Percentiles rank a stretch among this genome's conserved stretches.
phyloP scores from a whole-genome alignment of 2,797 vertebrate species.

The Telmatherina bonti region DNA sequence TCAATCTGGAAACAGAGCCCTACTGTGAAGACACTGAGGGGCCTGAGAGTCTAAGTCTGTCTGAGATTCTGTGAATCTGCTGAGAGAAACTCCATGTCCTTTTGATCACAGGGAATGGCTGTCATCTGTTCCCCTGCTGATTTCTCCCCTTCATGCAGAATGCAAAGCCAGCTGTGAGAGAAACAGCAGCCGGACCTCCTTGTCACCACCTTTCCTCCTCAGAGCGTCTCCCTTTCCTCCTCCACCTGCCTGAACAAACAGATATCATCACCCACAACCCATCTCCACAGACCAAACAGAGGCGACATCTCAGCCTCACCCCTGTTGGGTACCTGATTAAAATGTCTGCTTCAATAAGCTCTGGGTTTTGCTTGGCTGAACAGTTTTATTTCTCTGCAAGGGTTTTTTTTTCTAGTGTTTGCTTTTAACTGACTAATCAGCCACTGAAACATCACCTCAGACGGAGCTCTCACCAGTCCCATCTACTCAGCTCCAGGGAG shows the following conservation, averaged over 20 bases:
- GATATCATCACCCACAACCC: slow-evolving; percentile 39
- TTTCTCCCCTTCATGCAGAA: slow-evolving; percentile 62
- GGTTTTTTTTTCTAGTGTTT: slow-evolving; percentile 51
- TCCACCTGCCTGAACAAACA: slow-evolving; percentile 27
- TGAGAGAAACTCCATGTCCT: slow-evolving; percentile 39
- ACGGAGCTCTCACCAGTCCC: slow-evolving; percentile 6
- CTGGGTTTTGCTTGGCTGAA: slow-evolving; percentile 52
- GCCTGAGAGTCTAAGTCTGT: slow-evolving; percentile 45
- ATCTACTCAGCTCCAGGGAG: slow-evolving; percentile 26
- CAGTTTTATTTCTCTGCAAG: slow-evolving; percentile 59
- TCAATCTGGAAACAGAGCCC: slow-evolving; percentile 44
- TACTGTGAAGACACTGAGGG: slow-evolving; percentile 30
- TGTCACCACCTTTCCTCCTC: slow-evolving; percentile 44
- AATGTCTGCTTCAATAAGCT: slow-evolving; percentile 69
- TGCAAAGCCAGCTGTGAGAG: slow-evolving; percentile 64
- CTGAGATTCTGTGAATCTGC: slow-evolving; percentile 34
- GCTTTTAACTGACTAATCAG: slow-evolving; percentile 56
- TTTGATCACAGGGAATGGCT: slow-evolving; percentile 66
- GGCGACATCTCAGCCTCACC: slow-evolving; percentile 60
- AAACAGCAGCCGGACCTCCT: slow-evolving; percentile 38
- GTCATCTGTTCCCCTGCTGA: slow-evolving; percentile 55
- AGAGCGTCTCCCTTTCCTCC: slow-evolving; percentile 40
- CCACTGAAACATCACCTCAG: slow-evolving; percentile 32
- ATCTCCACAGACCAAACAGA: slow-evolving; percentile 56
- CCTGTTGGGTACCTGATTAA: slow-evolving; percentile 73